Evolutionary conservation across 2,797 vertebrate species (phyloP), one percentile per base, ranked within the genome.

Genomic region (Sebastes goodei): DNA sequence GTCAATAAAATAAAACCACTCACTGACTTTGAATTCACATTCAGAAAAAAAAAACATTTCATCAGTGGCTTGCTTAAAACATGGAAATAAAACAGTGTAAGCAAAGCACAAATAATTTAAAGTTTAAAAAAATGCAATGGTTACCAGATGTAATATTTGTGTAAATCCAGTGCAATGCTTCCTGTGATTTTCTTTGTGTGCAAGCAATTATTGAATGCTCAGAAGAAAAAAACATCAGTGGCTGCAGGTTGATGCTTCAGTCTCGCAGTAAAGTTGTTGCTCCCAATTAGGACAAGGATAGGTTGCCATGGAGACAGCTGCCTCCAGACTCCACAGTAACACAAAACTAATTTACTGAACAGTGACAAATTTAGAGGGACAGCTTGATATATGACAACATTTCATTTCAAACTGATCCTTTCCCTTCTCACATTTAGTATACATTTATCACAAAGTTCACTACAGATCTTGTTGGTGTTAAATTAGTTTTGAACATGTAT

Each of bases 241-340:
- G 46, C 64, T 76, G 65, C 71, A 83, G 78, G 61, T 61, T 77
- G 76, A 82, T 74, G 52, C 53, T 57, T 35, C 62, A 82, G 61
- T 81, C 65, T 78, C 32, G 29, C 57, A 85, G 67, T 62, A 78
- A 72, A 68, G 61, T 77, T 86, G 69, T 84, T 86, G 72, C 82
- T 78, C 62, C 61, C 76, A 86, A 84, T 91, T 92, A 87, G 70
- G 60, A 71, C 3, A 15, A 74, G 71, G 77, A 90, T 81, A 88
- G 81, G 91, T 95, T 88, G 61, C 89, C 84, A 91, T 91, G 87
- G 87, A 85, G 88, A 93, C 88, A 65, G 70, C 76, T 84, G 78
- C 72, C 75, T 82, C 79, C 81, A 83, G 66, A 83, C 52, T 79
- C 27, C 46, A 76, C 29, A 10, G 77, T 15, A 79, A 76, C 76